Evolutionary conservation across 2,888 invertebrate species (phyloP).

Genomic region (Andrena chrysosceles): DNA sequence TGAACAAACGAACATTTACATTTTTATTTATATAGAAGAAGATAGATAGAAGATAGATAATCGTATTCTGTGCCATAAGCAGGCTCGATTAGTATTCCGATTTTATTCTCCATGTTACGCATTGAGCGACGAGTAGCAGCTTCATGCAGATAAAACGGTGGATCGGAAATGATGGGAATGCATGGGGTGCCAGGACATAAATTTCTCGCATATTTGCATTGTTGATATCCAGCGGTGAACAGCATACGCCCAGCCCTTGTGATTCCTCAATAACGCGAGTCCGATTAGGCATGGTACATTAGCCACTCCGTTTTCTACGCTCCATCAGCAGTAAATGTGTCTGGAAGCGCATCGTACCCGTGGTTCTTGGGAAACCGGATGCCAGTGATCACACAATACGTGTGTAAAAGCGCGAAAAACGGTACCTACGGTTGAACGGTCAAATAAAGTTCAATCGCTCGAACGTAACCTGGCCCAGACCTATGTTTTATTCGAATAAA

Average conservation of each 20-base stretch:
- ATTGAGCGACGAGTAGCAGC: not conserved
- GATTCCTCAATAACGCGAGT: conserved; percentile 64
- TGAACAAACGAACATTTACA: too few relatives aligned
- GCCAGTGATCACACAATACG: conserved; percentile 10
- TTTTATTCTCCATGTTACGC: not conserved
- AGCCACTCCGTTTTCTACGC: conserved; percentile 61
- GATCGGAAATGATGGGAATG: not conserved
- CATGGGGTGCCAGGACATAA: conserved; percentile 23
- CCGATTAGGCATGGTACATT: conserved; percentile 74
- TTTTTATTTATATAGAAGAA: too few relatives aligned
- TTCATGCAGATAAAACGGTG: not conserved
- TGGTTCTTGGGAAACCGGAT: conserved; percentile 65
- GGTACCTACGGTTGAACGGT: not conserved
- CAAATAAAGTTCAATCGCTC: conserved; percentile 42
- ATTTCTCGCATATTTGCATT: conserved; percentile 58
- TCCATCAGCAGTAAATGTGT: conserved; percentile 54
- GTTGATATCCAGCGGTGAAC: conserved; percentile 30
- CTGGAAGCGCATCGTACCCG: conserved; percentile 23
- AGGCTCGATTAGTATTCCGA: not conserved
- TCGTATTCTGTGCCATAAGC: not conserved
- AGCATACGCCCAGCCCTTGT: not conserved
- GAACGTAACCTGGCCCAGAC: conserved; percentile 1
- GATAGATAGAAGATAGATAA: too few relatives aligned
- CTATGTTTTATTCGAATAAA: not conserved
- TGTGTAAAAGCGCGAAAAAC: conserved; percentile 25